Base-by-base conservation (phyloP, 2,797 vertebrate species). In the Ctenosaura bakeri region DNA sequence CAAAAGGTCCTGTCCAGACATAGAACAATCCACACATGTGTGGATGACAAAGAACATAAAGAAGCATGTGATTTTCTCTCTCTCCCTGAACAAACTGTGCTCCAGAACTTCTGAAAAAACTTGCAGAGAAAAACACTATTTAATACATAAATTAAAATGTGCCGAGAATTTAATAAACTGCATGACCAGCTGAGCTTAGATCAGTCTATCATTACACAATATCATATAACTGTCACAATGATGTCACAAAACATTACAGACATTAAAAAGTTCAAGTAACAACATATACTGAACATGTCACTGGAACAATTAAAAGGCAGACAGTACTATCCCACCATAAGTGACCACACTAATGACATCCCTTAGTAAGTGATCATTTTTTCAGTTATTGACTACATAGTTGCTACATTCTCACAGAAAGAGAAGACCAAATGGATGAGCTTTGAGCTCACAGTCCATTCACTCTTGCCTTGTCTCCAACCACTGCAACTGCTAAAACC, bases 201-300 rank as follows among this genome's bases (percentile, higher is more conserved):
- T 78, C 5, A 84, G 13, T 26, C 26, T 16, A 50, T 50, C 29
- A 84, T 50, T 85, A 84, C 6, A 50, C 29, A 52, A 14, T 71
- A 85, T 69, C 24, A 85, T 85, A 50, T 62, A 83, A 82, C 54
- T 84, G 42, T 46, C 42, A 46, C 42, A 84, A 85, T 71, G 69
- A 85, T 85, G 29, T 69, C 22, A 69, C 29, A 8, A 85, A 56
- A 38, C 18, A 2, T 20, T 86, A 32, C 2, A 10, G 3, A 73
- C 5, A 69, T 69, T 50, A 73, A 46, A 84, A 85, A 24, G 20
- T 32, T 13, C 9, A 35, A 24, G 38, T 16, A 73, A 42, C 83
- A 69, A n/a, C 32, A 52, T 54, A 20, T 52, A 50, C 69, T 73
- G 9, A 52, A 69, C 6, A n/a, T 50, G 7, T 29, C 16, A 69